Evolutionary conservation across 2,888 invertebrate species (phyloP).

Genomic region (Netelia virgata): DNA sequence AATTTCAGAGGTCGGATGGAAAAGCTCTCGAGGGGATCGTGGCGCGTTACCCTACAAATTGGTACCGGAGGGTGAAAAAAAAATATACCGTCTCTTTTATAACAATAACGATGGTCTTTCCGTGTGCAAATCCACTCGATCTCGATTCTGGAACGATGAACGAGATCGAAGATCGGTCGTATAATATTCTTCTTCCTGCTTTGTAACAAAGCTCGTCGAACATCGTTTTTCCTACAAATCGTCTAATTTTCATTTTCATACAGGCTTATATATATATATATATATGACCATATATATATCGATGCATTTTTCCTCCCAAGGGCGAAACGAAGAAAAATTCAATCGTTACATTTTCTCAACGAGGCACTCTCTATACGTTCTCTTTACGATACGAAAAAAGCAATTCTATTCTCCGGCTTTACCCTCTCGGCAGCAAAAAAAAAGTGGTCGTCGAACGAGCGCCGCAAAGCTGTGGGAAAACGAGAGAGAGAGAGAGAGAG

Average conservation of each 20-base stretch:
- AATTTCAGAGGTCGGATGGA: conserved; percentile 15
- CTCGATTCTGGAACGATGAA: conserved; percentile 14
- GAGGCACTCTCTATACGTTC: conserved; percentile 25
- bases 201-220: neutral
- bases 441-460: conserved; percentile 18
- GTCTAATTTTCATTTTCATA: conserved; percentile 39
- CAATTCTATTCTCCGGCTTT: conserved; percentile 22
- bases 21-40: conserved; percentile 32
- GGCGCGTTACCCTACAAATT: conserved; percentile 35
- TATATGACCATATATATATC: conserved; percentile 22
- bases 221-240: conserved; percentile 26
- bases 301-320: conserved; percentile 10
- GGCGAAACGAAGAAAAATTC: conserved; percentile 36
- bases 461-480: neutral
- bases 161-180: conserved; percentile 8
- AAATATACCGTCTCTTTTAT: conserved; percentile 27
- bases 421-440: conserved; percentile 8
- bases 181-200: conserved; percentile 8
- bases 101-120: conserved; percentile 39
- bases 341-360: conserved; percentile 51
- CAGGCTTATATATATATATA: neutral
- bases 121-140: conserved; percentile 32
- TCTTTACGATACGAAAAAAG: conserved; percentile 36
- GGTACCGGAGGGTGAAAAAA: conserved; percentile 7
- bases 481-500: conserved; percentile 19